Evolutionary conservation across 2,797 vertebrate genomes (phyloP), one percentile per base, ranked within the genome.

Genomic region (Crax fasciolata): DNA sequence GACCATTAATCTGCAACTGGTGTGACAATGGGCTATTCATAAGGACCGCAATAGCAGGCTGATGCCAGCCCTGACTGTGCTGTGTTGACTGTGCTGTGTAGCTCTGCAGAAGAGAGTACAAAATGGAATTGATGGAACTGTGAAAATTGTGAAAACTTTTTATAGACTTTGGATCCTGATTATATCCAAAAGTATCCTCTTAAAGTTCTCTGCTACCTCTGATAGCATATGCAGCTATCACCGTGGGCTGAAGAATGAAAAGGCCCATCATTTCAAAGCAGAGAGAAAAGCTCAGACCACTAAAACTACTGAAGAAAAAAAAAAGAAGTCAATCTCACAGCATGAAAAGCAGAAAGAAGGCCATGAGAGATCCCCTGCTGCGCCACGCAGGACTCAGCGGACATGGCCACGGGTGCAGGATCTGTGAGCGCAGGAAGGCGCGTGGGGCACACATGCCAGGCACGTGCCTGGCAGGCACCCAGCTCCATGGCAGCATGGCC

Each of bases 401-500:
- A 0, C 17, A 23, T 10, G 11, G 16, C 0, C 0, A 74, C 43
- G 24, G 71, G 11, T 32, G 35, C 75, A 1, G 3, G 5, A 24
- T 41, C 61, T 28, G 91, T 4, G 4, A 75, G 72, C 41, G 57
- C 84, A n/a, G 84, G 83, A 51, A 54, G 77, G 59, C 13, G 23
- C 4, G 7, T 52, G 88, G 21, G 9, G 57, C 1, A 1, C 54
- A 59, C 76, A n/a, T 58, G 63, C 74, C 93, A 88, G 92, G 77
- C 94, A 57, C 59, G 71, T 86, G 92, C 51, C 94, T 94, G 94
- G 94, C 92, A 88, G 52, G 2, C 9, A 25, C 85, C 96, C 94
- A 92, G 91, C 21, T 41, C 44, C 86, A 38, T 1, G 13, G 67
- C 68, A 62, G 75, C 71, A 38, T 1, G 0, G 83, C 41, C 70